Conservation (phyloP, 1,140 invertebrate species). For the Tetragonula clypearis region DNA sequence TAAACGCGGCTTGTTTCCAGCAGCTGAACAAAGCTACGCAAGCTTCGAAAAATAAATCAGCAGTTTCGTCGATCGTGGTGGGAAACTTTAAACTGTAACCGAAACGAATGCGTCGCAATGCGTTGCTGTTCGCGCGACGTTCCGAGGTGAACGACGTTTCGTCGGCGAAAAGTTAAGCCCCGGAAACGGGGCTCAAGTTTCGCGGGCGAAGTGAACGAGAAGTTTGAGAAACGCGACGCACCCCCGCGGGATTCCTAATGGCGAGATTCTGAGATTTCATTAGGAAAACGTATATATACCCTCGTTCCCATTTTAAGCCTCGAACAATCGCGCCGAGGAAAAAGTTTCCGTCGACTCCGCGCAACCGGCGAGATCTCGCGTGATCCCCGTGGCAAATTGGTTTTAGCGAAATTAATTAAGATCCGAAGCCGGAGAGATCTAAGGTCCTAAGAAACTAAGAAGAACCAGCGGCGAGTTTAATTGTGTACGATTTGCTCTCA, state of each 20-base stretch:
- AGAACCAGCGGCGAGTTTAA: slow-evolving; percentile 33
- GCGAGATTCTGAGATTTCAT: slow-evolving; percentile 66
- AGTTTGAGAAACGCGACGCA: slow-evolving; percentile 72
- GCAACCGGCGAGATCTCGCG: slow-evolving; percentile 64
- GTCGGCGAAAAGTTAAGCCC: slow-evolving; percentile 40
- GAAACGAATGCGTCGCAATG: slow-evolving; percentile 4
- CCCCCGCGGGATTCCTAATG: slow-evolving; percentile 62
- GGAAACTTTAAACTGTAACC: background rate
- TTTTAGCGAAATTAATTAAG: slow-evolving; percentile 79
- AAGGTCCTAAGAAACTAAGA: slow-evolving; percentile 65
- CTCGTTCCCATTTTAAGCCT: slow-evolving; percentile 65
- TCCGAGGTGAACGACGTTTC: slow-evolving; percentile 5
- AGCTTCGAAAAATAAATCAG: background rate
- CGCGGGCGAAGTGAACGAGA: slow-evolving; percentile 61
- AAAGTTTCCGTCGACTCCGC: slow-evolving; percentile 69
- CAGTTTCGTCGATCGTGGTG: too few species aligned
- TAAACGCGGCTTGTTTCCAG: background rate
- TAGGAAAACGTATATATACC: slow-evolving; percentile 62
- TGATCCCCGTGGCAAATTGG: slow-evolving; percentile 75
- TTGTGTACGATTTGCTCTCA: background rate
- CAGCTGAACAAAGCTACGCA: background rate
- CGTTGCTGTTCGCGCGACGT: slow-evolving; percentile 24
- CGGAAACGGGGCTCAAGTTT: slow-evolving; percentile 53
- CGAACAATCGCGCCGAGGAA: slow-evolving; percentile 45
- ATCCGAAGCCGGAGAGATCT: slow-evolving; percentile 61